These are phyloP conservation scores for Polyommatus iphigenia DNA, from an alignment of 2,888 invertebrate genomes.

Conservation along the genomic window DNA sequence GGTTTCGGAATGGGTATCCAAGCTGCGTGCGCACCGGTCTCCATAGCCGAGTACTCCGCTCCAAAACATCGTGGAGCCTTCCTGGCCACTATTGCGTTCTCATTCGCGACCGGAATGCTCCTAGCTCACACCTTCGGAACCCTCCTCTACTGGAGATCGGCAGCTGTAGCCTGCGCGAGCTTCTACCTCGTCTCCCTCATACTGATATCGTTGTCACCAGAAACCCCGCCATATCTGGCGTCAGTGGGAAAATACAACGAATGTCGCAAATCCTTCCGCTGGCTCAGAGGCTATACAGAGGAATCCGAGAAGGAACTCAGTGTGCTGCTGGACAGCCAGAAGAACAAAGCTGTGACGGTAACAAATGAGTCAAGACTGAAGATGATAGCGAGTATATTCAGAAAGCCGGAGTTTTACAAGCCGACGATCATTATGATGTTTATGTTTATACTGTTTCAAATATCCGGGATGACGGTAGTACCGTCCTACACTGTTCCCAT, in stretches of 20 bases:
- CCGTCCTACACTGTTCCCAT: conserved; percentile 85
- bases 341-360: conserved; percentile 57
- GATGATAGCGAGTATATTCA: conserved; percentile 52
- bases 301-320: conserved; percentile 73
- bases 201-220: conserved; percentile 78
- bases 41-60: conserved; percentile 74
- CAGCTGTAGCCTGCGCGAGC: conserved; percentile 75
- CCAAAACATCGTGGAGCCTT: conserved; percentile 82
- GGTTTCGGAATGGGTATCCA: conserved; percentile 78
- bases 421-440: conserved; percentile 82
- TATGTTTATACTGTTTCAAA: conserved; percentile 84
- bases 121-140: conserved; percentile 83
- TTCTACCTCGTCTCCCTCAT: conserved; percentile 74
- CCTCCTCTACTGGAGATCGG: conserved; percentile 79
- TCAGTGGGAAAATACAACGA: conserved; percentile 74
- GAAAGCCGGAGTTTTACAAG: conserved; percentile 78
- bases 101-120: conserved; percentile 83
- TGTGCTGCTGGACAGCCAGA: conserved; percentile 64
- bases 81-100: conserved; percentile 82
- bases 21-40: conserved; percentile 69
- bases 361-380: conserved; percentile 57
- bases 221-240: conserved; percentile 84
- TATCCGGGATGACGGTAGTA: conserved; percentile 85
- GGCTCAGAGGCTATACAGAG: conserved; percentile 77
- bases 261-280: conserved; percentile 80